phyloP scores from a whole-genome alignment of 2,113 vertebrate genomes.

The Willisornis vidua region DNA sequence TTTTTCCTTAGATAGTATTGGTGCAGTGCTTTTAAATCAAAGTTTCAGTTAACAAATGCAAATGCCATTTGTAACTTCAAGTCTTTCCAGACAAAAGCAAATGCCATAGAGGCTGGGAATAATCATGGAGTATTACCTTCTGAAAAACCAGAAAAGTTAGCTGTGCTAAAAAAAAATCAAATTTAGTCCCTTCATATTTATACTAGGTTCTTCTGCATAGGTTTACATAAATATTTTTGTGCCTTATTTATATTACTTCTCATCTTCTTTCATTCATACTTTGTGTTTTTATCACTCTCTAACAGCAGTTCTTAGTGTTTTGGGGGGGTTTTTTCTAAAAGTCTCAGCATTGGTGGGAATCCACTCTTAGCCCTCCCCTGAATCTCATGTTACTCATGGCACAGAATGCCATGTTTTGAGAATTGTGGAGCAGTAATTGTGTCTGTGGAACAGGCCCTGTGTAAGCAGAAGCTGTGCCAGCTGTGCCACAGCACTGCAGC shows the following conservation, averaged over 20 bases:
- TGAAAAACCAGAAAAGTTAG: not conserved
- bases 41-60: not conserved
- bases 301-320: not conserved
- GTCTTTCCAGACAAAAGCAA: not conserved
- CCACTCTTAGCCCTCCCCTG: not conserved
- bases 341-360: not conserved
- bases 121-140: not conserved
- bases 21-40: not conserved
- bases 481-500: not conserved
- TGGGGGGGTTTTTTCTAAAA: not conserved
- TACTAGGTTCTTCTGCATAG: not conserved
- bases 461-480: not conserved
- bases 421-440: not conserved
- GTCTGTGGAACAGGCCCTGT: not conserved
- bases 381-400: not conserved
- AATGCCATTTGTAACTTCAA: not conserved
- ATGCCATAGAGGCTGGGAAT: not conserved
- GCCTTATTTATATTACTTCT: not conserved
- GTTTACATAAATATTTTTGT: not conserved
- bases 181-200: not conserved
- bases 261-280: not conserved
- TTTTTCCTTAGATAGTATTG: not conserved
- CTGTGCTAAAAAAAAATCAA: not conserved
- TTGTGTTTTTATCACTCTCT: not conserved
- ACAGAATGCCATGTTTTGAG: not conserved